Evolutionary conservation across 1,140 invertebrate species (phyloP).

Genomic region (Atta colombica): DNA sequence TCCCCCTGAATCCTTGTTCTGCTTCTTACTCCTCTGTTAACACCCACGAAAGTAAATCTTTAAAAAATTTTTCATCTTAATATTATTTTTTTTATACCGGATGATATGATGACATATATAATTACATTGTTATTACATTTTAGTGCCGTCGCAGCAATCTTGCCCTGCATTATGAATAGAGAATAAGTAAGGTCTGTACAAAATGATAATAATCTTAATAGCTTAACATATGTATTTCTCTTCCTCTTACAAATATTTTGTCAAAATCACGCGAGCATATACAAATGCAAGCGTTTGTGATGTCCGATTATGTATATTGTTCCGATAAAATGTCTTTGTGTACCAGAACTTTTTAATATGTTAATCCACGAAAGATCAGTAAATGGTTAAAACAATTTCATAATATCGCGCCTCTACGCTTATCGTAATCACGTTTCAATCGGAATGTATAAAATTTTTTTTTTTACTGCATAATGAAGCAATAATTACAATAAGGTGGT

Average conservation of each 20-base stretch:
- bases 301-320: slow-evolving; percentile 19
- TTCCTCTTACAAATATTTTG: background rate
- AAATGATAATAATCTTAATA: slow-evolving; percentile 1
- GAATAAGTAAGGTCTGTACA: background rate
- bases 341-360: background rate
- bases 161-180: slow-evolving; percentile 42
- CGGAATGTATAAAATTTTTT: slow-evolving; percentile 13
- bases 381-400: slow-evolving; percentile 20
- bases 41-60: slow-evolving; percentile 60
- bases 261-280: background rate
- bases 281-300: background rate
- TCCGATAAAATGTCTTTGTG: slow-evolving; percentile 34
- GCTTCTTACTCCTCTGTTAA: slow-evolving; percentile 48
- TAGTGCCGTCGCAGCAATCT: slow-evolving; percentile 45
- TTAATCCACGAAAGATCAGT: slow-evolving; percentile 3
- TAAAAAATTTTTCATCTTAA: slow-evolving; percentile 1
- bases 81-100: slow-evolving; percentile 17
- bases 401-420: background rate
- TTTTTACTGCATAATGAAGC: slow-evolving; percentile 3
- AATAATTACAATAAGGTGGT: slow-evolving; percentile 7
- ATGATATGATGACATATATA: background rate
- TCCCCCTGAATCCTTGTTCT: slow-evolving; percentile 66
- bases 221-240: slow-evolving; percentile 13
- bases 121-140: slow-evolving; percentile 17
- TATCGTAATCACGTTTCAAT: background rate